Evolutionary conservation across 1,140 invertebrate species (phyloP), one percentile per base, ranked within the genome.

Genomic region (Neuroterus valhalla): DNA sequence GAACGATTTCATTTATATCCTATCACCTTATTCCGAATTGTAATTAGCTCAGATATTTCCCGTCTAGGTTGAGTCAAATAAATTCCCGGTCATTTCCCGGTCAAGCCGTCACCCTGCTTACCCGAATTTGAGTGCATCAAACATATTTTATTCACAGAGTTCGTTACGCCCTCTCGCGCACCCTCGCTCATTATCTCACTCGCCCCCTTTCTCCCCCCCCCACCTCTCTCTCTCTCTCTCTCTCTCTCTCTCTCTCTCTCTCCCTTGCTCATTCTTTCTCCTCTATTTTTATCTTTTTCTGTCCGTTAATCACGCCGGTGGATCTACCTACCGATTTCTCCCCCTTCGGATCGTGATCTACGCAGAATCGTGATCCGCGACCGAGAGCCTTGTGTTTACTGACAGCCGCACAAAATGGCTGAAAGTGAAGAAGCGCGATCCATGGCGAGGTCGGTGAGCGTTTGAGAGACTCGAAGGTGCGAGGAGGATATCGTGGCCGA

Each of bases 241-340:
- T 23, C 15, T 48, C 68, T 50, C 23, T 68, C 67, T 68, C n/a
- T 14, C 70, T 68, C 69, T 74, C 74, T n/a, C 77, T 52, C 68
- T 79, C 62, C 26, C 19, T 23, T 31, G 26, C 68, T 50, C 23
- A 48, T n/a, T 26, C 42, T 23, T 45, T 48, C 19, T 48, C 17
- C 26, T 44, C 68, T 17, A 10, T 66, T 55, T 70, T 68, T 43
- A 10, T 72, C 70, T 69, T 74, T 76, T 79, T 55, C 71, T 79
- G 62, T 78, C 77, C 80, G 79, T 85, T 84, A 84, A 86, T 86
- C 83, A 81, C 79, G 80, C 80, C 77, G 72, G 69, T 77, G 75
- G 73, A 85, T 85, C 82, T 84, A 78, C 79, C 81, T 80, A 79
- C 81, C 78, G 74, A 80, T 81, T 70, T 46, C 52, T 31, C 31